phyloP scores from a whole-genome alignment of 1,140 invertebrate species.

The Atta texana region DNA sequence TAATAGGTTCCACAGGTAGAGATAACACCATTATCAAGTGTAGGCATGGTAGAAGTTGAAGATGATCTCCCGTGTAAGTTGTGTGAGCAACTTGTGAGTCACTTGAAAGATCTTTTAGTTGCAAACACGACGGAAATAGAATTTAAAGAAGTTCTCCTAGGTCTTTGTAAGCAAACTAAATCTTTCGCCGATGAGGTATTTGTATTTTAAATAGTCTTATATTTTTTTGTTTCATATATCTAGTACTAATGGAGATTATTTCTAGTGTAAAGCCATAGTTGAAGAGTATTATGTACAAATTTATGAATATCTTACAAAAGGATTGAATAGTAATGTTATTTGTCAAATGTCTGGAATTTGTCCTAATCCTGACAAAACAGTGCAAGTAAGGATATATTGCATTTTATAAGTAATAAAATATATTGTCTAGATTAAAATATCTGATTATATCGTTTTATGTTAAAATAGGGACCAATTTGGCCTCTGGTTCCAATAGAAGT shows the following conservation, averaged over 20 bases:
- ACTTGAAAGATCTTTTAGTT: constrained; percentile 92
- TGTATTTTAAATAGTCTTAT: constrained; percentile 37
- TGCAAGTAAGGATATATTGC: constrained; percentile 32
- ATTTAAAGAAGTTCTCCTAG: constrained; percentile 92
- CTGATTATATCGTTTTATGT: not conserved
- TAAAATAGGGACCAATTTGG: constrained; percentile 85
- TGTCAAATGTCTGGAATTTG: constrained; percentile 92
- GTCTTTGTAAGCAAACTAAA: constrained; percentile 93
- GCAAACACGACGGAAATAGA: constrained; percentile 95
- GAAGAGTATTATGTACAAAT: constrained; percentile 92
- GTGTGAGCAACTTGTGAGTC: constrained; percentile 92
- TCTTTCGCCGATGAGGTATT: constrained; percentile 87
- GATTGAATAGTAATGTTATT: constrained; percentile 89
- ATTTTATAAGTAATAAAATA: constrained; percentile 2
- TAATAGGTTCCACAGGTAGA: constrained; percentile 84
- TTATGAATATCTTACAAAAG: constrained; percentile 90
- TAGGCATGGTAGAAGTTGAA: constrained; percentile 86
- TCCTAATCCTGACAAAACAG: constrained; percentile 78
- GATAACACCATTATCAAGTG: constrained; percentile 87
- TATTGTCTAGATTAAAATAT: constrained; percentile 10
- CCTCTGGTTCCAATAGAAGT: constrained; percentile 86
- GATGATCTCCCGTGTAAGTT: constrained; percentile 94
- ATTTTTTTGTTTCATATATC: not conserved
- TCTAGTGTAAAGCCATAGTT: constrained; percentile 88
- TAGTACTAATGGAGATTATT: constrained; percentile 41